Evolutionary conservation across 2,888 invertebrate genomes (phyloP).

Genomic region (Phytoseiulus persimilis): DNA sequence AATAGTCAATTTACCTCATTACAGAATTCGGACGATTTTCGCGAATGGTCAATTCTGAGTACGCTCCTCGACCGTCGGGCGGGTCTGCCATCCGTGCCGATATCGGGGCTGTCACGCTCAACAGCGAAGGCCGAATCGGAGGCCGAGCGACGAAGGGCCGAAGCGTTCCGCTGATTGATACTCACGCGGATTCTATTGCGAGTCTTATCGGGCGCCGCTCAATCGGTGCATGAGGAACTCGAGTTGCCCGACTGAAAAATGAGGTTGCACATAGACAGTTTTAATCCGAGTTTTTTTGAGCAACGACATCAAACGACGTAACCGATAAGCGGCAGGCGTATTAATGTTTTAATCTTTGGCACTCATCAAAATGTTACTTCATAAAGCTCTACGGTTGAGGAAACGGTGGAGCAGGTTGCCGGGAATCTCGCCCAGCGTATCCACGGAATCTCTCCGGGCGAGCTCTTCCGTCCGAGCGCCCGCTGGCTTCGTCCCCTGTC

Average conservation of each 20-base stretch:
- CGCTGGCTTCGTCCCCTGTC: too few species aligned
- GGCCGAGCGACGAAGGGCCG: neutral
- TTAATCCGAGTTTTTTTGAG: neutral
- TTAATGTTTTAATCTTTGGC: slow-evolving; percentile 35
- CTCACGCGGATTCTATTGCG: neutral
- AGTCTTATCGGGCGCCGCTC: neutral
- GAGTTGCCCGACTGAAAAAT: neutral
- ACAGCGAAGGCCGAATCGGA: neutral
- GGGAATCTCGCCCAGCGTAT: too few species aligned
- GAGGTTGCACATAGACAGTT: neutral
- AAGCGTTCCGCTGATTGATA: neutral
- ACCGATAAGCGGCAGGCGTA: neutral
- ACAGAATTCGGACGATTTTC: neutral
- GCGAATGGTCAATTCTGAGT: neutral
- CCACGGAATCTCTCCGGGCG: too few species aligned
- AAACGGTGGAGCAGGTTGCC: neutral
- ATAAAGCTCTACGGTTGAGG: slow-evolving; percentile 6
- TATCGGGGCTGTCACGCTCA: neutral
- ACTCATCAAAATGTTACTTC: slow-evolving; percentile 30
- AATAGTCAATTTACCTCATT: neutral
- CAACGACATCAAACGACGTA: neutral
- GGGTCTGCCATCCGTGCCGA: neutral
- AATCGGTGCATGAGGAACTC: neutral
- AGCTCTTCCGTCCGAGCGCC: too few species aligned
- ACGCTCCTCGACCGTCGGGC: neutral